Evolutionary conservation across 2,888 invertebrate genomes (phyloP), one percentile per base, ranked within the genome.

Genomic region (Tetheella fluctuosa): DNA sequence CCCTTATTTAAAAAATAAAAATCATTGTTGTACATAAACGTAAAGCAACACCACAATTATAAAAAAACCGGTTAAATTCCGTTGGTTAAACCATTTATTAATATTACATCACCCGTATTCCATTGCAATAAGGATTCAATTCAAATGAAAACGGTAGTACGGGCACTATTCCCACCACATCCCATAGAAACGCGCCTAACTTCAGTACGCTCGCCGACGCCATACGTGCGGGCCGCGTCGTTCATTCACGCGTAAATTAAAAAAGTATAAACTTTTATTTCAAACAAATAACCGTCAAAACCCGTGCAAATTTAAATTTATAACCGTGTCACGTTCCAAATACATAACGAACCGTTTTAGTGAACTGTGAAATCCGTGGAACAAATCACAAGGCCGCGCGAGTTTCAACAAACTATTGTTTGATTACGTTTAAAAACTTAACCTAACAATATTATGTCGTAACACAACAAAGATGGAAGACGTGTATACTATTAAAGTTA

Each of bases 401-500:
- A 30, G 30, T 12, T 20, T 15, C 15, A 34, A 34, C 53, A 53
- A 30, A 25, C 55, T 15, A 34, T 55, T 55, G 34, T 55, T 34
- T 23, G 8, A 37, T 30, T 54, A 30, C 54, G 30, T 20, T 30
- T 20, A 10, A 64, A 68, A 69, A 67, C 63, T 52, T 56, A 57
- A 64, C 63, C 57, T 39, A 52, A 55, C 39, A 0, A 70, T 69
- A 68, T 62, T 59, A 64, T 70, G 69, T 75, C 72, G 76, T 77
- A 77, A 77, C 74, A 76, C 76, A 73, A 69, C 63, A 76, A 85
- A 74, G 60, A 95, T 95, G 95, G 95, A 95, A 89, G 95, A 95
- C 85, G 94, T 95, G 20, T 95, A 95, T 77, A 95, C 95, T 69
- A 94, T 95, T 64, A 95, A 94, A 89, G 95, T 95, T 76, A 94